A percentile compares a stretch with the other conserved stretches of the same genome.
Evolutionary conservation across 1,140 invertebrate genomes (phyloP).

Genomic region (Drosophila sturtevanti): DNA sequence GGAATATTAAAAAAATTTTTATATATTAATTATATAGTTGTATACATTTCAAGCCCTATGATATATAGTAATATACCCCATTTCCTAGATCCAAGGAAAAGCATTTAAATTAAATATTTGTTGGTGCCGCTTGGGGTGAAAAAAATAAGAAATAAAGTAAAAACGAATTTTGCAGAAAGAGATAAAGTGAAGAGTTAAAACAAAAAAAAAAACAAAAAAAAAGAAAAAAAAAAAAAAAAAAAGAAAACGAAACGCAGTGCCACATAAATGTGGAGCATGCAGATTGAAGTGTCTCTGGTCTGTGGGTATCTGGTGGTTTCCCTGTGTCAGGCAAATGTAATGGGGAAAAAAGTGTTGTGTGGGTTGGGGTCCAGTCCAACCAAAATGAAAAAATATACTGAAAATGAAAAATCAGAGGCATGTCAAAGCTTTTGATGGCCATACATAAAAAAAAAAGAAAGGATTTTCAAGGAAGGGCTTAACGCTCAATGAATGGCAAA

Average conservation of each 20-base stretch:
- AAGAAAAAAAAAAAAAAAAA: conserved; percentile 17
- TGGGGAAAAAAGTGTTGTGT: conserved; percentile 14
- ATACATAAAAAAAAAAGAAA: background rate
- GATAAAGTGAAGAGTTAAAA: conserved; percentile 18
- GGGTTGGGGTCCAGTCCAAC: conserved; percentile 3
- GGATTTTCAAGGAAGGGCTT: conserved; percentile 28
- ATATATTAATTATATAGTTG: no score
- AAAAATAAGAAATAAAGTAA: background rate
- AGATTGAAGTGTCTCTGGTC: conserved; percentile 66
- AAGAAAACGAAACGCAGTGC: conserved; percentile 56
- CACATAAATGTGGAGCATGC: conserved; percentile 76
- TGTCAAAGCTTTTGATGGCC: conserved; percentile 15
- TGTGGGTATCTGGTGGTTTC: background rate
- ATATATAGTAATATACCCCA: conserved; percentile 26
- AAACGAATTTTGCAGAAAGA: conserved; percentile 5
- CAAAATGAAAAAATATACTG: background rate
- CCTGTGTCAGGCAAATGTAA: conserved; percentile 2
- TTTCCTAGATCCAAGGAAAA: conserved; percentile 1
- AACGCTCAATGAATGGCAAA: conserved; percentile 9
- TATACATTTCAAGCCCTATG: conserved; percentile 2
- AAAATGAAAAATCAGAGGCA: conserved; percentile 31
- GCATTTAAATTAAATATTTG: conserved; percentile 73
- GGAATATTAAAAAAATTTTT: no score
- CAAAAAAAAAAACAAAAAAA: conserved; percentile 32
- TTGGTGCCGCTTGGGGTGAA: conserved; percentile 27